These are phyloP conservation scores for Lasioglossum albipes DNA, from an alignment of 1,140 invertebrate species.

Conservation along the genomic window DNA sequence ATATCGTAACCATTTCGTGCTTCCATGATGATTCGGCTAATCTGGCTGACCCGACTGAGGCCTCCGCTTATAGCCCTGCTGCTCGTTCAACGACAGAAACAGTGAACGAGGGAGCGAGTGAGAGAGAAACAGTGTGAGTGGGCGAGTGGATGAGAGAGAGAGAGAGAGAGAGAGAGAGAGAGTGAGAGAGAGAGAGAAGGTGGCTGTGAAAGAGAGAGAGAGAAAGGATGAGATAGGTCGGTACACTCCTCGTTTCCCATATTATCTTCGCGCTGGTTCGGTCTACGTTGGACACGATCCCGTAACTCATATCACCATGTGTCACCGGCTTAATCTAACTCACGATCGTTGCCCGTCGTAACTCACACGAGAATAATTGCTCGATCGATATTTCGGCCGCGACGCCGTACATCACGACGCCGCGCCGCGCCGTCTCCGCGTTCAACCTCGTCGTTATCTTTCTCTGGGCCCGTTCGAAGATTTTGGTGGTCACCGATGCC, in stretches of 20 bases:
- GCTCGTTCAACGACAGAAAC: background rate
- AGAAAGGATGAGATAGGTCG: conserved; percentile 41
- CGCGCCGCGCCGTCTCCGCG: conserved; percentile 29
- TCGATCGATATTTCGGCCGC: conserved; percentile 70
- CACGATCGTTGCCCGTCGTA: conserved; percentile 74
- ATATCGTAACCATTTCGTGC: conserved; percentile 46
- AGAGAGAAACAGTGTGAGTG: background rate
- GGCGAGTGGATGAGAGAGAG: background rate
- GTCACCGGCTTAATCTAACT: conserved; percentile 76
- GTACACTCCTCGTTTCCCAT: conserved; percentile 56
- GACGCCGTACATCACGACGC: conserved; percentile 45
- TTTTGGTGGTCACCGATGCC: background rate
- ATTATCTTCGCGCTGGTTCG: conserved; percentile 54
- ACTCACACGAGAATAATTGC: conserved; percentile 76
- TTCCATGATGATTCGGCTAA: conserved; percentile 55
- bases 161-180: conserved; percentile 1
- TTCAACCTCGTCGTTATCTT: conserved; percentile 38
- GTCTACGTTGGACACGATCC: conserved; percentile 58
- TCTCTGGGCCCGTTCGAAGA: conserved; percentile 9
- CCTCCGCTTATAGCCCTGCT: conserved; percentile 35
- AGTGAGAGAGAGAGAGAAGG: background rate
- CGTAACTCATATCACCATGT: conserved; percentile 76
- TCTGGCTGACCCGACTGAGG: conserved; percentile 48
- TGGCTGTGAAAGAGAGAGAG: conserved; percentile 16
- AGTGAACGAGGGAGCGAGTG: background rate